A percentile compares a stretch with the other conserved stretches of the same genome.
phyloP scores from a whole-genome alignment of 1,140 invertebrate genomes.

The Conus ventricosus region DNA sequence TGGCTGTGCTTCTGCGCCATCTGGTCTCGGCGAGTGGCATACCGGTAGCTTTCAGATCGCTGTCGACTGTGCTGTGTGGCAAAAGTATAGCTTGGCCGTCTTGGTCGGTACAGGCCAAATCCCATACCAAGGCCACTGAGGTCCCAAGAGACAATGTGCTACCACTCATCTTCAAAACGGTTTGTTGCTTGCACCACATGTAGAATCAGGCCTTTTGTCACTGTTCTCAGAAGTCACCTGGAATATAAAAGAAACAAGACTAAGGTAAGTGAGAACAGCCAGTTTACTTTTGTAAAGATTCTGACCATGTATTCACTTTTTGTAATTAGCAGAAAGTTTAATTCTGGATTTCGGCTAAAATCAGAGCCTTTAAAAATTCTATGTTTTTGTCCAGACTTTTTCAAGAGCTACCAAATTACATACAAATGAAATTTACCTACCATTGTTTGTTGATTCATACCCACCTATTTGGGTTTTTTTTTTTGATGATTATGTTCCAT shows the following conservation, averaged over 20 bases:
- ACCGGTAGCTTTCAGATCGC: constrained; percentile 70
- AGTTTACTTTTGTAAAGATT: too few relatives aligned
- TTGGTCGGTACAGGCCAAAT: constrained; percentile 70
- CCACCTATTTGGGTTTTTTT: too few relatives aligned
- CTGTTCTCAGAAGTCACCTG: neutral
- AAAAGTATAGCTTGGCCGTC: constrained; percentile 71
- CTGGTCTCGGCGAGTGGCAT: constrained; percentile 65
- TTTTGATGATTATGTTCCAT: too few relatives aligned
- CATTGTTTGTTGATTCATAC: too few relatives aligned
- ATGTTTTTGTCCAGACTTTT: too few relatives aligned
- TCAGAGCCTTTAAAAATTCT: too few relatives aligned
- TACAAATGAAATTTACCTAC: too few relatives aligned
- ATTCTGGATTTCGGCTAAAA: too few relatives aligned
- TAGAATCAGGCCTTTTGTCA: neutral
- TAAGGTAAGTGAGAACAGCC: too few relatives aligned
- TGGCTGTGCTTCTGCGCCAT: constrained; percentile 47
- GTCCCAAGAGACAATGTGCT: constrained; percentile 65
- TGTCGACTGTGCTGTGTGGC: constrained; percentile 67
- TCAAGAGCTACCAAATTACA: too few relatives aligned
- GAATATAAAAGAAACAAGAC: neutral
- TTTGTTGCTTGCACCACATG: neutral
- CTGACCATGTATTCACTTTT: too few relatives aligned
- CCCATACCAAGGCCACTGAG: constrained; percentile 67
- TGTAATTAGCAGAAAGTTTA: too few relatives aligned
- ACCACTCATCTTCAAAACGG: constrained; percentile 15